Evolutionary conservation across 2,888 invertebrate genomes (phyloP).

Genomic region (Synergus gifuensis): DNA sequence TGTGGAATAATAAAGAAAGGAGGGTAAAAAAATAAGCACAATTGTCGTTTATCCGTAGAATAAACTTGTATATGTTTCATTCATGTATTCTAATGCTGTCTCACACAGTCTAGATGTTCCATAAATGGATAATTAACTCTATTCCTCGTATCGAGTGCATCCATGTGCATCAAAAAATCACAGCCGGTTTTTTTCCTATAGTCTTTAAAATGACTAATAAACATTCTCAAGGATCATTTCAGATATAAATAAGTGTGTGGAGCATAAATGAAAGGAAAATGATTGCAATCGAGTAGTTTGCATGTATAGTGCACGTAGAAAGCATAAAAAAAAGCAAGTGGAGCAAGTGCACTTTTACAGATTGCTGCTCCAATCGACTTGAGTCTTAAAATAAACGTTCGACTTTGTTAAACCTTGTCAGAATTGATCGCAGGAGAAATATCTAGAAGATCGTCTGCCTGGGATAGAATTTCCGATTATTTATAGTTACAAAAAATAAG

Average conservation of each 20-base stretch:
- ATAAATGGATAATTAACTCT: conserved; percentile 17
- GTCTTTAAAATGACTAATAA: conserved; percentile 23
- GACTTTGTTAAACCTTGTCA: conserved; percentile 24
- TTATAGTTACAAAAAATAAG: conserved; percentile 10
- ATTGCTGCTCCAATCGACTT: conserved; percentile 29
- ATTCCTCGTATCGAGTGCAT: neutral
- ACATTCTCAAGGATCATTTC: neutral
- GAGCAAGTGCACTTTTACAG: conserved; percentile 19
- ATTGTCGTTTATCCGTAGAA: conserved; percentile 3
- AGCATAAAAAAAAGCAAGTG: conserved; percentile 9
- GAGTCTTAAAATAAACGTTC: conserved; percentile 45
- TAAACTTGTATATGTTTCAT: conserved; percentile 6
- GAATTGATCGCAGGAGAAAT: conserved; percentile 31
- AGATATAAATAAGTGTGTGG: neutral
- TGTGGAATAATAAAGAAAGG: conserved; percentile 25
- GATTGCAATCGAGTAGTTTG: conserved; percentile 1
- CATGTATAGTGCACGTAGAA: conserved; percentile 4
- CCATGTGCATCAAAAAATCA: neutral
- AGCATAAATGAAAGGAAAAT: conserved; percentile 5
- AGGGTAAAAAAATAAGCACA: conserved; percentile 24
- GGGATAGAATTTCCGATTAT: conserved; percentile 14
- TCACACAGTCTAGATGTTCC: conserved; percentile 15
- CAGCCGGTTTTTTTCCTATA: conserved; percentile 4
- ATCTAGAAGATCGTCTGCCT: neutral
- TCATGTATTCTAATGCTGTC: neutral